Percentiles rank a stretch among this genome's conserved stretches.
Conservation (phyloP, 37 sponge, comb jelly and placozoan species). For the Dysidea cf. avara region DNA sequence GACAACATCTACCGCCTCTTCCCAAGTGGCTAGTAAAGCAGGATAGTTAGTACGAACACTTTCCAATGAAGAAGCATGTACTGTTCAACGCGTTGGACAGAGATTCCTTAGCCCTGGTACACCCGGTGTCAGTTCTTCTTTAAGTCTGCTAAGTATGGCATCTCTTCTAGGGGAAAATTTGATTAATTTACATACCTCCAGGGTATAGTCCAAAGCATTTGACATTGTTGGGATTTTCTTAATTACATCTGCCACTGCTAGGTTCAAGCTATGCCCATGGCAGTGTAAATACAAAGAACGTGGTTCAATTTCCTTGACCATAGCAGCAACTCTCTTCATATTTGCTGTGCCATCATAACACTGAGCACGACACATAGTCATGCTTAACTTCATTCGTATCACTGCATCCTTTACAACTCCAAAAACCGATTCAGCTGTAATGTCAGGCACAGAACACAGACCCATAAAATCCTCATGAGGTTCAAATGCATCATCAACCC, state of each 20-base stretch:
- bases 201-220: conserved; percentile 31
- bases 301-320: conserved; percentile 36
- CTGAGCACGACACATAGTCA: conserved; percentile 39
- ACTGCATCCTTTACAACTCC: conserved; percentile 25
- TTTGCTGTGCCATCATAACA: conserved; percentile 57
- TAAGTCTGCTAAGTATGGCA: conserved; percentile 16
- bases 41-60: conserved; percentile 11
- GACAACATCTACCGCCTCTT: not conserved
- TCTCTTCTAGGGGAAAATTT: conserved; percentile 45
- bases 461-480: conserved; percentile 43
- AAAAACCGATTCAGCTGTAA: conserved; percentile 2
- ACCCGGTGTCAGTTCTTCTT: conserved; percentile 4
- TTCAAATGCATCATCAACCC: conserved; percentile 22
- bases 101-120: conserved; percentile 16
- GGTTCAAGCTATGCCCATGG: conserved; percentile 36
- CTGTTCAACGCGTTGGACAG: conserved; percentile 35
- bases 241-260: conserved; percentile 40
- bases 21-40: conserved; percentile 12
- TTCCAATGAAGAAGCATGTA: conserved; percentile 13
- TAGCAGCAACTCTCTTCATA: conserved; percentile 24
- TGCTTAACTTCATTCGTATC: conserved; percentile 20
- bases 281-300: conserved; percentile 36
- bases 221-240: conserved; percentile 14
- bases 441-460: conserved; percentile 9
- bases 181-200: conserved; percentile 28